Evolutionary conservation across 2,888 invertebrate genomes (phyloP).

Genomic region (Drosophila emarginata): DNA sequence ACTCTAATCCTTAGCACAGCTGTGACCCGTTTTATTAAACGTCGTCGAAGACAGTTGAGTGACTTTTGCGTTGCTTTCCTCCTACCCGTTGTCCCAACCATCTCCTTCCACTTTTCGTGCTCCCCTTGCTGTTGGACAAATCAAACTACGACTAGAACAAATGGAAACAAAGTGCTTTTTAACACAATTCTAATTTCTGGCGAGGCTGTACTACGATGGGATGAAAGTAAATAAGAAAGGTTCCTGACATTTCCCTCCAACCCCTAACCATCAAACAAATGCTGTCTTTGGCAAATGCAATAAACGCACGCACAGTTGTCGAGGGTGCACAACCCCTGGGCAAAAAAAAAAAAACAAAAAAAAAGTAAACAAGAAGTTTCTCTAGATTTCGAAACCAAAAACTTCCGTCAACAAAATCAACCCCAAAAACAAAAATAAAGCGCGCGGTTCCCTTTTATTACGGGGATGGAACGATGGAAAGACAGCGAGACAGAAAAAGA

Average conservation of each 20-base stretch:
- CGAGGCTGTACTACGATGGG: slow-evolving; percentile 52
- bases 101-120: neutral
- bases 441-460: slow-evolving; percentile 25
- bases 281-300: slow-evolving; percentile 54
- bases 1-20: slow-evolving; percentile 28
- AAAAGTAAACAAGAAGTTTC: slow-evolving; percentile 42
- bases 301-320: slow-evolving; percentile 65
- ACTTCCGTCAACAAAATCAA: slow-evolving; percentile 76
- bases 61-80: neutral
- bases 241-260: slow-evolving; percentile 3
- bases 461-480: slow-evolving; percentile 8
- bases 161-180: slow-evolving; percentile 62
- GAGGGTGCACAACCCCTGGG: slow-evolving; percentile 24
- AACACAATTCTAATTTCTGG: slow-evolving; percentile 46
- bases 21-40: slow-evolving; percentile 48
- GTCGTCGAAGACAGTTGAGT: slow-evolving; percentile 32
- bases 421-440: slow-evolving; percentile 50
- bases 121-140: slow-evolving; percentile 13
- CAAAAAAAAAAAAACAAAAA: slow-evolving; percentile 25
- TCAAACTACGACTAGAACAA: slow-evolving; percentile 42
- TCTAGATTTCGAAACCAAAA: slow-evolving; percentile 37
- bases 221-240: slow-evolving; percentile 28
- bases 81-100: neutral
- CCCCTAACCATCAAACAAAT: slow-evolving; percentile 23
- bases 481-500: slow-evolving; percentile 11